Percentiles rank a stretch among this genome's conserved stretches.
Evolutionary conservation across 1,140 invertebrate species (phyloP).

Genomic region (Achatina immaculata): DNA sequence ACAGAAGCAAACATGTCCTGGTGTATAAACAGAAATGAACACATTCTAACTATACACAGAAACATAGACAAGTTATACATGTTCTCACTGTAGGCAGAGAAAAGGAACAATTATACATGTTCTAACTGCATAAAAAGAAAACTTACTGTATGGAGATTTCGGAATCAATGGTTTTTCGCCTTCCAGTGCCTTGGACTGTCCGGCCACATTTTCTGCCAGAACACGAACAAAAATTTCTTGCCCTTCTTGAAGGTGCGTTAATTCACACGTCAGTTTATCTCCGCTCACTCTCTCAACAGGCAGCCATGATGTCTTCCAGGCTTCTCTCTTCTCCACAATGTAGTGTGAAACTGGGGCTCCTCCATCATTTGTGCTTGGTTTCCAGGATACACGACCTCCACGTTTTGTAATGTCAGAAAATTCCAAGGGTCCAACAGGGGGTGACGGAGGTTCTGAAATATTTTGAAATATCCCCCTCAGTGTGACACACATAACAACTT

Average conservation of each 20-base stretch:
- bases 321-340: constrained; percentile 94
- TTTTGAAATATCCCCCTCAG: not conserved
- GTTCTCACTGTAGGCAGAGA: too few species aligned
- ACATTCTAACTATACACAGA: too few species aligned
- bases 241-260: constrained; percentile 83
- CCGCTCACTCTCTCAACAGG: constrained; percentile 52
- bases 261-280: constrained; percentile 73
- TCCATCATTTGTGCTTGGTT: constrained; percentile 88
- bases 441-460: constrained; percentile 56
- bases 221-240: constrained; percentile 77
- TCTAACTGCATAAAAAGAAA: constrained; percentile 63
- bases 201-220: constrained; percentile 67
- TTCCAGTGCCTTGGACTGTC: constrained; percentile 75
- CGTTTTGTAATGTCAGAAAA: constrained; percentile 72
- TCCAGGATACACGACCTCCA: constrained; percentile 86
- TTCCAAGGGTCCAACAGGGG: constrained; percentile 82
- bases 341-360: constrained; percentile 89
- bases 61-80: too few species aligned
- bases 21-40: too few species aligned
- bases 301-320: constrained; percentile 56
- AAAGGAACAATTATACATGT: too few species aligned
- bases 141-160: constrained; percentile 94
- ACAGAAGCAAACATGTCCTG: too few species aligned
- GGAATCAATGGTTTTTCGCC: constrained; percentile 85
- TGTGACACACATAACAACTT: too few species aligned